Evolutionary conservation across 1,140 invertebrate species (phyloP).

Genomic region (Melitaea cinxia): DNA sequence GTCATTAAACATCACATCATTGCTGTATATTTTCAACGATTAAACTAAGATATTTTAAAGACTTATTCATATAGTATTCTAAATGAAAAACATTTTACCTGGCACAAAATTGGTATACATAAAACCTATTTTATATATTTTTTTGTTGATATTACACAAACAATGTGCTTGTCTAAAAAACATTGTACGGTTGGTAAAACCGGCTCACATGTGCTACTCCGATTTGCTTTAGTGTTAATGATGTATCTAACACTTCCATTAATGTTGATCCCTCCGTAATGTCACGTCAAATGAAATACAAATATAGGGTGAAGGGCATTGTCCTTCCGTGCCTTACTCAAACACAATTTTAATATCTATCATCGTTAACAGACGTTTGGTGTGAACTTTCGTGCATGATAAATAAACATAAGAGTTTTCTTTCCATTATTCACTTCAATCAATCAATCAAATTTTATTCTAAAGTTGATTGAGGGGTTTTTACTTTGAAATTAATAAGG

Average conservation of each 20-base stretch:
- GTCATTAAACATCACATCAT: too few relatives aligned
- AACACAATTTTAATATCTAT: slow-evolving; percentile 14
- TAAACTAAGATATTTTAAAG: too few relatives aligned
- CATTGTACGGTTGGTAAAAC: background rate
- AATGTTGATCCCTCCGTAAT: slow-evolving; percentile 51
- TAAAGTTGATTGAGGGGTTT: too few relatives aligned
- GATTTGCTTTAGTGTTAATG: slow-evolving; percentile 9
- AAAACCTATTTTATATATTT: too few relatives aligned
- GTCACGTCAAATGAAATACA: slow-evolving; percentile 53
- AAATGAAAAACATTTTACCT: too few relatives aligned
- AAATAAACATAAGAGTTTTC: background rate
- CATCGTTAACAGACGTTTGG: background rate
- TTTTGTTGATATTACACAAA: too few relatives aligned
- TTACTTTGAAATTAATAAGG: too few relatives aligned
- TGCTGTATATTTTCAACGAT: too few relatives aligned
- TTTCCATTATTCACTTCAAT: background rate
- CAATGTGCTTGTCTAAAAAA: too few relatives aligned
- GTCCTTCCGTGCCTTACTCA: slow-evolving; percentile 55
- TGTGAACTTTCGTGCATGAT: background rate
- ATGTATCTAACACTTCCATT: slow-evolving; percentile 21
- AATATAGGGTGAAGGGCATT: slow-evolving; percentile 67
- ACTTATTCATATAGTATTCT: too few relatives aligned
- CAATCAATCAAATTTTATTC: background rate
- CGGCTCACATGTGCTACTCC: slow-evolving; percentile 11
- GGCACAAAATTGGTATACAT: too few relatives aligned